phyloP scores from a whole-genome alignment of 2,888 invertebrate species.

The Dryadula phaetusa region DNA sequence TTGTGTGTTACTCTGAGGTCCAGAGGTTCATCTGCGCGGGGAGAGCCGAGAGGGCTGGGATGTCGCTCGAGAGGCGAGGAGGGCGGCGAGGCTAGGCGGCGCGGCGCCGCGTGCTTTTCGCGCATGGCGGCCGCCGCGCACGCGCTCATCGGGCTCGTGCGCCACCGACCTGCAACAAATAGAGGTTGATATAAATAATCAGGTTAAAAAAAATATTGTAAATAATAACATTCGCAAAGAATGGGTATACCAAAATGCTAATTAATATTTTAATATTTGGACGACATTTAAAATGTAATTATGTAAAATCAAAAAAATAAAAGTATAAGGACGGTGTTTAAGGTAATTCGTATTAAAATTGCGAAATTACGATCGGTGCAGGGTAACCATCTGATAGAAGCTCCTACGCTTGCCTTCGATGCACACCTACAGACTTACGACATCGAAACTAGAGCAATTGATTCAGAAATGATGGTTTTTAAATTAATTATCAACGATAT shows the following conservation, averaged over 20 bases:
- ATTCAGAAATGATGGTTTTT: constrained; percentile 60
- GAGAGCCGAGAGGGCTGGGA: constrained; percentile 81
- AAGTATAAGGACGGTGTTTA: constrained; percentile 47
- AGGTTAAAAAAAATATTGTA: neutral
- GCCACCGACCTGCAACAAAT: constrained; percentile 80
- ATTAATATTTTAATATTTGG: neutral
- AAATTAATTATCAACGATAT: constrained; percentile 64
- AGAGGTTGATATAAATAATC: constrained; percentile 34
- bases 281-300: neutral
- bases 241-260: neutral
- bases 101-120: constrained; percentile 96
- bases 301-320: constrained; percentile 10
- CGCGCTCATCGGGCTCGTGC: constrained; percentile 88
- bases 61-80: constrained; percentile 74
- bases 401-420: constrained; percentile 72
- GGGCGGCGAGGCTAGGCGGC: constrained; percentile 89
- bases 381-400: constrained; percentile 71
- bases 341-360: constrained; percentile 62
- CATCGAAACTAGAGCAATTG: constrained; percentile 76
- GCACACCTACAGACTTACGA: constrained; percentile 74
- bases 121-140: constrained; percentile 89
- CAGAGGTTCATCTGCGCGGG: constrained; percentile 89
- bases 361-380: constrained; percentile 58
- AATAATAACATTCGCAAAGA: neutral
- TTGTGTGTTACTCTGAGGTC: constrained; percentile 95